Evolutionary conservation across 2,797 vertebrate genomes (phyloP).

Genomic region (Hydrophis major): DNA sequence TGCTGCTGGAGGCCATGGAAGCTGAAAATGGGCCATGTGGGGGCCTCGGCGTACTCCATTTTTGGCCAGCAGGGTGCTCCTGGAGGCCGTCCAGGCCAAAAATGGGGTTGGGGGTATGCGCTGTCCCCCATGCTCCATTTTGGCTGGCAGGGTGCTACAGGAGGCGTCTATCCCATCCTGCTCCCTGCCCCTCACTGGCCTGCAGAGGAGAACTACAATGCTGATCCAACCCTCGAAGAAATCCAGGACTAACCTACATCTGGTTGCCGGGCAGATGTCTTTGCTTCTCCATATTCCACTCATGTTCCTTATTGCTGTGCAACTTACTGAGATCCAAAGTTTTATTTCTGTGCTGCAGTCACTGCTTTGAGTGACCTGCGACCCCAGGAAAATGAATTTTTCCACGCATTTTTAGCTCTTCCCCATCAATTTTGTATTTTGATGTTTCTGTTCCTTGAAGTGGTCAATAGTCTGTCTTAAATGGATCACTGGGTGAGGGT

Average conservation of each 20-base stretch:
- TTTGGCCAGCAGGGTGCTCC: too few species aligned
- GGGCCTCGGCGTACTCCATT: too few species aligned
- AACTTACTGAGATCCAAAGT: background rate
- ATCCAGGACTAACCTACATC: background rate
- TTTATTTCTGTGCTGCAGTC: background rate
- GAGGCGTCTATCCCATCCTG: too few species aligned
- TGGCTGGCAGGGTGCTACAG: too few species aligned
- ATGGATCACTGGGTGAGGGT: background rate
- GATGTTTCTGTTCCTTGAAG: background rate
- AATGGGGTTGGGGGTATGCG: too few species aligned
- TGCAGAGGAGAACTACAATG: too few species aligned
- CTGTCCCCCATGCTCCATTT: too few species aligned
- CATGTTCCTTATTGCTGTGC: background rate
- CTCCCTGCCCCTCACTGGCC: too few species aligned
- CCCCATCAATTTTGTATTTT: background rate
- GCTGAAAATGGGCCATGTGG: too few species aligned
- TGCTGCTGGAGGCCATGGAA: too few species aligned
- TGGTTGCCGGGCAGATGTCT: background rate
- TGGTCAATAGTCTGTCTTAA: background rate
- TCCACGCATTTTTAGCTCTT: background rate
- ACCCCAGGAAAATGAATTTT: background rate
- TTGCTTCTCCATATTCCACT: background rate
- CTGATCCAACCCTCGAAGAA: too few species aligned
- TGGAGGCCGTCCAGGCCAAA: too few species aligned
- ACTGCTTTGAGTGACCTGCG: background rate